These are phyloP conservation scores for Leucosticte australis DNA, from an alignment of 2,113 vertebrate species.

Conservation along the genomic window DNA sequence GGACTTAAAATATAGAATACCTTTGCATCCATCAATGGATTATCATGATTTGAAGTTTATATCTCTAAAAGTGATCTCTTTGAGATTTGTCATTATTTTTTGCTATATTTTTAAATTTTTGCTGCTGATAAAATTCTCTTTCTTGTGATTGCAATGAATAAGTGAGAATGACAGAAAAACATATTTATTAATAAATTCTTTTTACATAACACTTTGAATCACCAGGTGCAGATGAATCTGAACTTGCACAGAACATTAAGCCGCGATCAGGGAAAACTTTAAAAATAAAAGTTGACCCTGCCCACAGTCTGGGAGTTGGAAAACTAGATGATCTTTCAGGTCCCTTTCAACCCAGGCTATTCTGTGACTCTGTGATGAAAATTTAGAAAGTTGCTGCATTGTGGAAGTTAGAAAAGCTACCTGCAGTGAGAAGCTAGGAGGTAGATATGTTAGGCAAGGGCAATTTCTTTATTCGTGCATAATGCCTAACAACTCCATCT, in stretches of 20 bases:
- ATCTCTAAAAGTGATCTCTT: not conserved
- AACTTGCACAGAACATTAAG: not conserved
- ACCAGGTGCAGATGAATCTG: not conserved
- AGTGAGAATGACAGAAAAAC: not conserved
- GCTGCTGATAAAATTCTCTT: not conserved
- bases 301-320: rapidly evolving
- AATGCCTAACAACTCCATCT: not conserved
- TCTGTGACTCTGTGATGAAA: not conserved
- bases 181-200: not conserved
- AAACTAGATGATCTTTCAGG: not conserved
- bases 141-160: not conserved
- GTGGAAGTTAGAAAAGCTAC: not conserved
- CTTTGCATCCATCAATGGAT: not conserved
- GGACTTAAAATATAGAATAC: not conserved
- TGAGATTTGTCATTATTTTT: not conserved
- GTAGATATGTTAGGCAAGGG: not conserved
- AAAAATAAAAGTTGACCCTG: not conserved
- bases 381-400: not conserved
- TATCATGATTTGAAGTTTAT: not conserved
- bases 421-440: not conserved
- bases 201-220: not conserved
- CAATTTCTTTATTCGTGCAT: slow-evolving; percentile 17
- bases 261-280: not conserved
- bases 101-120: not conserved
- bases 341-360: not conserved